Evolutionary conservation across 2,113 vertebrate genomes (phyloP), one percentile per base, ranked within the genome.

Genomic region (Tursiops truncatus): DNA sequence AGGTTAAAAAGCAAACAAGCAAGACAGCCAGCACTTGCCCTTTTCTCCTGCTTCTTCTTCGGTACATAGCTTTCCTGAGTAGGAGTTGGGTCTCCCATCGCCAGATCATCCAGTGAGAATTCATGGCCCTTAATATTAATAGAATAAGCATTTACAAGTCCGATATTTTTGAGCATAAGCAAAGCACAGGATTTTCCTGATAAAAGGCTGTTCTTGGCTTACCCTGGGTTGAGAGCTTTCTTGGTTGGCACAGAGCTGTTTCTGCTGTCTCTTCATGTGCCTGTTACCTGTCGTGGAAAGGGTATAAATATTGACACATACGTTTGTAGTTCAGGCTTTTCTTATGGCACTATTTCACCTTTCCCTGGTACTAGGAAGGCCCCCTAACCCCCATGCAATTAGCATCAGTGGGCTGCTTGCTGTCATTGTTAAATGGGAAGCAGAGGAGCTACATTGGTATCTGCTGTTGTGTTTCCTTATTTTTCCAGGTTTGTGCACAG

Each of bases 221-320:
- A 26, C 65, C 56, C 20, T 76, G 60, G n/a, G 60, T 25, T 15
- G 33, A 90, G 53, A 50, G 38, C 85, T 92, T 88, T 68, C 68
- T 89, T 41, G 4, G 5, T 28, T 90, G 95, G 68, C 79, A 60
- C 14, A 79, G n/a, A 44, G 63, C 47, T 82, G 21, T 31, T 94
- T 93, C 28, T 65, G 60, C 50, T 89, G 5, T 94, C 73, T 90
- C 97, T 98, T 98, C 26, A 38, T 97, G 97, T 98, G 92, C 89
- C 94, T 80, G 80, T 89, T 98, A 56, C 88, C 80, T 97, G 95
- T 94, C 47, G 4, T 85, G 86, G 92, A 97, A 97, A 96, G 74
- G 96, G 83, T 86, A 87, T 96, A 97, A 98, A 98, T 98, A 98
- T 95, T 98, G 97, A 97, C 96, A 89, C n/a, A 41, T 93, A 80